Conservation (phyloP, 2,113 vertebrate genomes). For the Forbesichthys agassizii region DNA sequence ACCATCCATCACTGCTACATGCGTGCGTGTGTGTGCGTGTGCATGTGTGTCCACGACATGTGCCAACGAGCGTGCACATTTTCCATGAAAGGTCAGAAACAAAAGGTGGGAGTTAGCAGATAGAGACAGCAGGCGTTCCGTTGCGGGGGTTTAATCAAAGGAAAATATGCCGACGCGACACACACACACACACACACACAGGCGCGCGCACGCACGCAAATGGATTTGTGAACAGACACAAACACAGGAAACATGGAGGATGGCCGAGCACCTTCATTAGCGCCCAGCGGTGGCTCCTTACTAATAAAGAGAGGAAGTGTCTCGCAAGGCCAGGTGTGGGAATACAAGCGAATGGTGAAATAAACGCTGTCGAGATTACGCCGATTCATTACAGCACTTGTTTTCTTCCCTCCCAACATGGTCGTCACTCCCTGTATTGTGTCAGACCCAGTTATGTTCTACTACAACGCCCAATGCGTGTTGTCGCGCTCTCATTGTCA, state of each 20-base stretch:
- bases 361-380: conserved; percentile 57
- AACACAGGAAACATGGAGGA: conserved; percentile 49
- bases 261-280: conserved; percentile 66
- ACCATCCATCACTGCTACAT: conserved; percentile 70
- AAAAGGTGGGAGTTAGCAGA: conserved; percentile 38
- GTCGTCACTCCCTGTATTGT: conserved; percentile 17
- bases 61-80: background rate
- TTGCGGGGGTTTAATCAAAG: conserved; percentile 58
- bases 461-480: too few species aligned
- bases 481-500: background rate
- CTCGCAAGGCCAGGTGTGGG: conserved; percentile 63
- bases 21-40: conserved; percentile 10
- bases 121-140: conserved; percentile 39
- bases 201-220: conserved; percentile 5
- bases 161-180: conserved; percentile 23
- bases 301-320: conserved; percentile 66
- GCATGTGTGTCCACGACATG: background rate
- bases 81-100: conserved; percentile 64
- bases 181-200: conserved; percentile 13
- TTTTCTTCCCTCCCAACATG: conserved; percentile 26
- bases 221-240: conserved; percentile 24
- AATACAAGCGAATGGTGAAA: conserved; percentile 63
- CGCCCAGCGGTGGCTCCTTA: conserved; percentile 55
- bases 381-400: conserved; percentile 55
- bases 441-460: too few species aligned